A percentile compares a stretch with the other conserved stretches of the same genome.
phyloP scores from a whole-genome alignment of 2,888 invertebrate genomes.

The Aspidapion aeneum region DNA sequence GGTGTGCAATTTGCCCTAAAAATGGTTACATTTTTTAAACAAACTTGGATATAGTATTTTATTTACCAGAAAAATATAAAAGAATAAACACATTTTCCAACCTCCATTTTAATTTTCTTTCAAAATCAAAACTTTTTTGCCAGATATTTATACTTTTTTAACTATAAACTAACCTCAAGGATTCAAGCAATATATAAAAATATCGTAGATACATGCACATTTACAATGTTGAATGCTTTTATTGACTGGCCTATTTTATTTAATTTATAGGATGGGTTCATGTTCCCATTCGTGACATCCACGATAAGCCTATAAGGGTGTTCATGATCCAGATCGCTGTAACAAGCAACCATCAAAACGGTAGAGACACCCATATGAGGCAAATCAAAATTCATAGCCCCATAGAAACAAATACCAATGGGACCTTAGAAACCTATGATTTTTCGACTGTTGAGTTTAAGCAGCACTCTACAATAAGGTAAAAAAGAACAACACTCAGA shows the following conservation, averaged over 20 bases:
- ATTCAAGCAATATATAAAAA: too few relatives aligned
- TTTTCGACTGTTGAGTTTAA: slow-evolving; percentile 81
- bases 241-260: neutral
- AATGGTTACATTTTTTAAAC: too few relatives aligned
- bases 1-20: too few relatives aligned
- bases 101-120: too few relatives aligned
- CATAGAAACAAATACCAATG: slow-evolving; percentile 57
- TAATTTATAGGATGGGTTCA: slow-evolving; percentile 81
- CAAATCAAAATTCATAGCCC: slow-evolving; percentile 96
- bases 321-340: slow-evolving; percentile 97
- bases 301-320: slow-evolving; percentile 84
- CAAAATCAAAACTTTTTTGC: too few relatives aligned
- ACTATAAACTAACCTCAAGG: too few relatives aligned
- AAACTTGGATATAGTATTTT: too few relatives aligned
- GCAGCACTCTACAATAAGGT: slow-evolving; percentile 79
- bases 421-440: slow-evolving; percentile 67
- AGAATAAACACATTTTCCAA: too few relatives aligned
- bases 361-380: slow-evolving; percentile 96
- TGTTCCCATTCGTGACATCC: slow-evolving; percentile 85
- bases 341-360: slow-evolving; percentile 98
- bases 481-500: too few relatives aligned
- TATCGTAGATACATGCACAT: too few relatives aligned
- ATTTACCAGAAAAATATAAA: too few relatives aligned
- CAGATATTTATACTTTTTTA: too few relatives aligned
- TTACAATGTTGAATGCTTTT: neutral